Evolutionary conservation across 2,113 vertebrate species (phyloP), one percentile per base, ranked within the genome.

Genomic region (Coturnix japonica): DNA sequence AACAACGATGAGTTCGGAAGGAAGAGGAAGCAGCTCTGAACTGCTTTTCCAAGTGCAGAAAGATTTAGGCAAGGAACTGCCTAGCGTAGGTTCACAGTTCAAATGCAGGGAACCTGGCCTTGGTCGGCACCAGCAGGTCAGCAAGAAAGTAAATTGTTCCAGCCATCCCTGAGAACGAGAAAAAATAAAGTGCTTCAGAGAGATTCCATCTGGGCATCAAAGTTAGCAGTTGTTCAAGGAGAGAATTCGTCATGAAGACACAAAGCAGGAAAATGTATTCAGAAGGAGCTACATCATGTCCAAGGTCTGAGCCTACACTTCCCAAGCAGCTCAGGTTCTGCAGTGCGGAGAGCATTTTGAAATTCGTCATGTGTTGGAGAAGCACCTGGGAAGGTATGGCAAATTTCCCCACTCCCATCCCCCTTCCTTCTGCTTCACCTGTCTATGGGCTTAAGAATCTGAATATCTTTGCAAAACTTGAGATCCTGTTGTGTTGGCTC

Each of bases 131-230:
- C 54, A 99, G 96, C 43, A 99, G 93, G 96, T 99, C 99, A 33
- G 98, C 96, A 95, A 99, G 97, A 95, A 99, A 99, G 96, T 99
- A 99, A 95, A 99, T 98, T 0, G 99, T 99, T 90, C 99, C 99
- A 35, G 99, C 99, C 99, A 99, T 99, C 94, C 99, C 99, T 99
- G 91, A 51, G 74, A 79, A 91, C 10, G 64, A 95, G 74, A 89
- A 88, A 85, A 31, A 51, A 92, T 20, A 72, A 9, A 22, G 30
- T 59, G 23, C 33, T 92, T 91, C 60, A 81, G 70, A 77, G 12
- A 66, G 33, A 85, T 73, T 70, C 25, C 31, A 54, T 69, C 25
- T 67, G 61, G 57, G 30, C 7, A 71, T 10, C 1, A 0, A 5
- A 66, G 77, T 47, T 57, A 37, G 43, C 54, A 76, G 1, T 73